Evolutionary conservation across 2,888 invertebrate species (phyloP), one percentile per base, ranked within the genome.

Genomic region (Agrochola macilenta): DNA sequence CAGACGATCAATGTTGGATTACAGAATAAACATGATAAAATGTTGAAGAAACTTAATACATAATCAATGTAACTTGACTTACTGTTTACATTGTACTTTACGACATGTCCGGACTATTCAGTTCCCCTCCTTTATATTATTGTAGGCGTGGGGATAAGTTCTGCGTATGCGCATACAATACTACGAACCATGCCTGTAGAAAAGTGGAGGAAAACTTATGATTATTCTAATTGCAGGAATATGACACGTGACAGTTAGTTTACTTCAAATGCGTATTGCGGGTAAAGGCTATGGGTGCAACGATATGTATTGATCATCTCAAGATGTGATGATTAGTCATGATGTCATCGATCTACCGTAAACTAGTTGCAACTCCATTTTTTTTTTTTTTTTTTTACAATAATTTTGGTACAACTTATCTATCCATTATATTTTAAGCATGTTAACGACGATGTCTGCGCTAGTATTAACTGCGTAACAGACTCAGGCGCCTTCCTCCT

Each of bases 71-170:
- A 43, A 82, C 72, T 86, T 89, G 63, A 72, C 63, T 76, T 84
- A 82, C 90, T 90, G 83, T 70, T 71, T 65, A 68, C 71, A 23
- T 39, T 73, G 85, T 12, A 74, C 87, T 72, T 43, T 83, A 81
- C 79, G 79, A 68, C 69, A 69, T 73, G 49, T 79, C 74, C 74
- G 69, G 74, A 66, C 74, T 69, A 81, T 84, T 87, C 76, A 76
- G 57, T 81, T 77, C 84, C 87, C 87, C 85, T 87, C 68, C 69
- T 84, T 84, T 75, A 73, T 75, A 64, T 75, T 73, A 77, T 75
- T 72, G 74, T 68, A 75, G 74, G 80, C 69, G 83, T 80, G 81
- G 75, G 79, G 82, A 82, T 74, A 60, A 69, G 17, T 74, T 78
- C 68, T 58, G 78, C 69, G 73, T 80, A 66, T 46, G 49, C 61